Evolutionary conservation across 2,797 vertebrate genomes (phyloP).

Genomic region (Falco rusticolus): DNA sequence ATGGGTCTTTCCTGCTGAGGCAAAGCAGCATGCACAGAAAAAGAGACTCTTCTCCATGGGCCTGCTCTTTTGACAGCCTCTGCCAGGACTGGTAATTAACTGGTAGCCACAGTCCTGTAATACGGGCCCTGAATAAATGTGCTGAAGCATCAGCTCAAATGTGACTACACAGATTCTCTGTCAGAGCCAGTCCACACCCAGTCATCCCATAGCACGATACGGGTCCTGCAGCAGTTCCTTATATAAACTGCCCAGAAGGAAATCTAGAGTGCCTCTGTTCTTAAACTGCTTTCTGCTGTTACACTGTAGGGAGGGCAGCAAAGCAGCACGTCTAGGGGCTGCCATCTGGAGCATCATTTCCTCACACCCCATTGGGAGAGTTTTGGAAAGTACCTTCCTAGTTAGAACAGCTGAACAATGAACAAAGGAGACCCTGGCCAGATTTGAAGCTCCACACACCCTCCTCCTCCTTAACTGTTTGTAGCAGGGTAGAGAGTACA

Average conservation of each 20-base stretch:
- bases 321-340: not conserved
- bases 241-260: not conserved
- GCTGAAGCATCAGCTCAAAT: not conserved
- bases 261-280: not conserved
- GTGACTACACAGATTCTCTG: not conserved
- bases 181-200: not conserved
- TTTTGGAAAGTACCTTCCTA: slow-evolving; percentile 4
- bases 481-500: not conserved
- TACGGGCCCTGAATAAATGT: not conserved
- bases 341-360: not conserved
- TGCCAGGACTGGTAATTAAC: not conserved
- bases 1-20: not conserved
- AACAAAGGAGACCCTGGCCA: not conserved
- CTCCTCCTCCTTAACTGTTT: not conserved
- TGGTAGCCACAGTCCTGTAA: not conserved
- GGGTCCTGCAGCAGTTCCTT: not conserved
- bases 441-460: not conserved
- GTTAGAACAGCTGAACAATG: not conserved
- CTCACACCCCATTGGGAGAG: not conserved
- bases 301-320: not conserved
- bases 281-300: not conserved
- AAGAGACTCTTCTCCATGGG: not conserved
- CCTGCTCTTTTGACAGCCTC: not conserved
- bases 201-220: not conserved
- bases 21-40: not conserved